Evolutionary conservation across 2,888 invertebrate genomes (phyloP).

Genomic region (Himalopsyche japonica): DNA sequence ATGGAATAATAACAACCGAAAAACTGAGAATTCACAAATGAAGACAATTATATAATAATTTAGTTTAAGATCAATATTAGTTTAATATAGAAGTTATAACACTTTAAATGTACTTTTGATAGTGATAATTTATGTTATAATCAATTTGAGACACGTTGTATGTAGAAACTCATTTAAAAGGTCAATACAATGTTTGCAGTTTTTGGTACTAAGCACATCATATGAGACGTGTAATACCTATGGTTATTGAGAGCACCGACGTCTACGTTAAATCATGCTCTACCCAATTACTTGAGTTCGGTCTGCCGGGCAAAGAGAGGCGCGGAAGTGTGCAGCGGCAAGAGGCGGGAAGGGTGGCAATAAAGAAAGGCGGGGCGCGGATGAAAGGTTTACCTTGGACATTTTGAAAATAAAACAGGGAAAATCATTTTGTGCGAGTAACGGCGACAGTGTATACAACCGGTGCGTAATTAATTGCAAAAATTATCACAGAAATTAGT

Average conservation of each 20-base stretch:
- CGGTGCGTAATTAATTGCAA: neutral
- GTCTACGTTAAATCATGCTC: constrained; percentile 35
- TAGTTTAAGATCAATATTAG: too few relatives aligned
- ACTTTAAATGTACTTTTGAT: too few relatives aligned
- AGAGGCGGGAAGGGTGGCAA: neutral
- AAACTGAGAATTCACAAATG: too few relatives aligned
- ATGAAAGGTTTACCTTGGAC: constrained; percentile 22
- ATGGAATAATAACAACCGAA: too few relatives aligned
- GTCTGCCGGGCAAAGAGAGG: neutral
- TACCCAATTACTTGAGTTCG: constrained; percentile 32
- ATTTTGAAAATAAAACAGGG: constrained; percentile 23
- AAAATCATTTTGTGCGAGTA: constrained; percentile 11
- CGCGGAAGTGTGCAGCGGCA: neutral
- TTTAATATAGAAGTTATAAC: too few relatives aligned
- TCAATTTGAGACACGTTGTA: neutral
- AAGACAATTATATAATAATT: too few relatives aligned
- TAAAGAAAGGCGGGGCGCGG: neutral
- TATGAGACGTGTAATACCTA: neutral
- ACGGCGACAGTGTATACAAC: neutral
- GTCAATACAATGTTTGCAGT: neutral
- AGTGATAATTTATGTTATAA: too few relatives aligned
- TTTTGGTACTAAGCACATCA: neutral
- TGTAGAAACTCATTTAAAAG: neutral
- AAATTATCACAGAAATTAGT: constrained; percentile 1
- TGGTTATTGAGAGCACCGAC: constrained; percentile 21